Evolutionary conservation across 2,797 vertebrate genomes (phyloP).

Genomic region (Toxotes lorentzi): DNA sequence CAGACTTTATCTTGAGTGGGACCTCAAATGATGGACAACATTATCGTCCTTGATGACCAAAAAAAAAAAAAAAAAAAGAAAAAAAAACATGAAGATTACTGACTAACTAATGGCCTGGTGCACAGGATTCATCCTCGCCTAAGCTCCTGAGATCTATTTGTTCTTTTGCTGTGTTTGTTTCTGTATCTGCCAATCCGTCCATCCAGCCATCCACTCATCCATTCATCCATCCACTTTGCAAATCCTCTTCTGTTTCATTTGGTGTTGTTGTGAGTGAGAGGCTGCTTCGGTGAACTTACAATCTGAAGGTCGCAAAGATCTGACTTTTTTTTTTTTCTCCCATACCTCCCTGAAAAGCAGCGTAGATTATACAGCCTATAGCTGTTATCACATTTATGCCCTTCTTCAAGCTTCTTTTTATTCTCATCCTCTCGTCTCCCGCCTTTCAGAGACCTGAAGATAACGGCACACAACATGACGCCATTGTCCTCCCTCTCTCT

Average conservation of each 20-base stretch:
- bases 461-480: slow-evolving; percentile 80
- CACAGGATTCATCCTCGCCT: slow-evolving; percentile 56
- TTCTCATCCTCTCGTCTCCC: slow-evolving; percentile 73
- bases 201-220: slow-evolving; percentile 72
- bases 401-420: slow-evolving; percentile 80
- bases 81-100: slow-evolving; percentile 61
- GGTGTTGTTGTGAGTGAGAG: slow-evolving; percentile 52
- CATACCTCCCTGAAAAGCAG: slow-evolving; percentile 76
- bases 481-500: slow-evolving; percentile 79
- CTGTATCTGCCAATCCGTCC: slow-evolving; percentile 65
- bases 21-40: slow-evolving; percentile 52
- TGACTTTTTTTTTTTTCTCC: slow-evolving; percentile 38
- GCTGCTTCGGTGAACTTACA: slow-evolving; percentile 68
- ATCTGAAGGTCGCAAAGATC: slow-evolving; percentile 77
- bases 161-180: slow-evolving; percentile 76
- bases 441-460: slow-evolving; percentile 81
- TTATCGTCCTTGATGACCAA: slow-evolving; percentile 64
- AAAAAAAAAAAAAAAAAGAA: slow-evolving; percentile 13
- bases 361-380: slow-evolving; percentile 80
- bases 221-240: slow-evolving; percentile 74
- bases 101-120: slow-evolving; percentile 53
- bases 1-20: slow-evolving; percentile 32
- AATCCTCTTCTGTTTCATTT: slow-evolving; percentile 68
- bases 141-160: slow-evolving; percentile 75
- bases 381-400: slow-evolving; percentile 82